Conservation (phyloP, 2,113 vertebrate genomes). For the Protobothrops mucrosquamatus region DNA sequence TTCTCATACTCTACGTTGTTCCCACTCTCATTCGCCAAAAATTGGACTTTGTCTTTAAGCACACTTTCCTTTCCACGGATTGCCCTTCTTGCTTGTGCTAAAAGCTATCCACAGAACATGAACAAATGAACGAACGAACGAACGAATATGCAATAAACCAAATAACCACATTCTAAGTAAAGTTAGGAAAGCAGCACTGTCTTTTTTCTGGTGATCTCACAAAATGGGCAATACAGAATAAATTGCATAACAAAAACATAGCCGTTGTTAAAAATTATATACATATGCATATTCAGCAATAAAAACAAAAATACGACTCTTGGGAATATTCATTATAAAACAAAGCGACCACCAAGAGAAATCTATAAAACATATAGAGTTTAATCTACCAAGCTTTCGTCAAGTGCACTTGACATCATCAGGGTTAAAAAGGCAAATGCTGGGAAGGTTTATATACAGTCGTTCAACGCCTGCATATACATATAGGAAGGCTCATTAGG, state of each 20-base stretch:
- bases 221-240: background rate
- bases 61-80: conserved; percentile 74
- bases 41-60: conserved; percentile 78
- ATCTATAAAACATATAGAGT: no score
- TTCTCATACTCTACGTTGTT: conserved; percentile 88
- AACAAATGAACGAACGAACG: no score
- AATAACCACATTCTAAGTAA: background rate
- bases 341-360: no score
- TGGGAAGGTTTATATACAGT: no score
- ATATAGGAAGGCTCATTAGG: background rate
- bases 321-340: no score
- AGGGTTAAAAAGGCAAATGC: no score
- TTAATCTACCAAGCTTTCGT: no score
- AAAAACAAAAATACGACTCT: no score
- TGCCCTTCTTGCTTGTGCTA: conserved; percentile 77
- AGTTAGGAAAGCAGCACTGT: background rate
- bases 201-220: background rate
- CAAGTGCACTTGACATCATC: no score
- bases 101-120: conserved; percentile 67
- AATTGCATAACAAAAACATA: background rate
- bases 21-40: conserved; percentile 79
- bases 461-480: no score
- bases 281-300: background rate
- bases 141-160: background rate
- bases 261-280: background rate